phyloP scores from a whole-genome alignment of 92 coral and sea anemone genomes.

The Epizoanthus ramosus region DNA sequence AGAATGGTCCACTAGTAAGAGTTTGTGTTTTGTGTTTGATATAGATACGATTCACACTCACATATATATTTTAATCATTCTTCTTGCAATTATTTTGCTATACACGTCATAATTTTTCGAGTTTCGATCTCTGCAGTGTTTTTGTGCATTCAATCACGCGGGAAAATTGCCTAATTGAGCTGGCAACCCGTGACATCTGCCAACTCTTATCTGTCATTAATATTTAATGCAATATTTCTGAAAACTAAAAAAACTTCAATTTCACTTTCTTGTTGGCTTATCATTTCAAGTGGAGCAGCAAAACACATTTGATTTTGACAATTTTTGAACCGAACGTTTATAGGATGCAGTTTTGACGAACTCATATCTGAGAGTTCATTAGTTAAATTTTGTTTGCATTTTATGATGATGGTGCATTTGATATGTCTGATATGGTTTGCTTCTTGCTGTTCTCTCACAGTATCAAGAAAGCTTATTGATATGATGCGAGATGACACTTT shows the following conservation, averaged over 20 bases:
- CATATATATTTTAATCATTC: neutral
- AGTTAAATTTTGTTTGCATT: constrained; percentile 24
- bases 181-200: neutral
- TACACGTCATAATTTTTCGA: neutral
- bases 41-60: neutral
- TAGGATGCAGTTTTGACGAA: neutral
- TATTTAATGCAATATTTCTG: neutral
- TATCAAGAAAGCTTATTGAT: no score
- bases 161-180: neutral
- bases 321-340: no score
- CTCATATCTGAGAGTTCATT: neutral
- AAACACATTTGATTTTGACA: no score
- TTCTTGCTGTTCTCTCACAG: neutral
- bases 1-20: constrained; percentile 5
- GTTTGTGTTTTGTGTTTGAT: neutral
- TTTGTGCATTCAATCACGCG: neutral
- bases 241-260: no score
- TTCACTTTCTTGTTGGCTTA: no score
- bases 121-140: constrained; percentile 1
- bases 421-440: neutral
- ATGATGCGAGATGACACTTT: no score
- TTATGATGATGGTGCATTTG: constrained; percentile 8
- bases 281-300: no score
- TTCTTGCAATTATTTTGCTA: neutral
- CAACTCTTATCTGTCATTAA: neutral